Evolutionary conservation across 2,888 invertebrate genomes (phyloP), one percentile per base, ranked within the genome.

Genomic region (Masnerella sp.): DNA sequence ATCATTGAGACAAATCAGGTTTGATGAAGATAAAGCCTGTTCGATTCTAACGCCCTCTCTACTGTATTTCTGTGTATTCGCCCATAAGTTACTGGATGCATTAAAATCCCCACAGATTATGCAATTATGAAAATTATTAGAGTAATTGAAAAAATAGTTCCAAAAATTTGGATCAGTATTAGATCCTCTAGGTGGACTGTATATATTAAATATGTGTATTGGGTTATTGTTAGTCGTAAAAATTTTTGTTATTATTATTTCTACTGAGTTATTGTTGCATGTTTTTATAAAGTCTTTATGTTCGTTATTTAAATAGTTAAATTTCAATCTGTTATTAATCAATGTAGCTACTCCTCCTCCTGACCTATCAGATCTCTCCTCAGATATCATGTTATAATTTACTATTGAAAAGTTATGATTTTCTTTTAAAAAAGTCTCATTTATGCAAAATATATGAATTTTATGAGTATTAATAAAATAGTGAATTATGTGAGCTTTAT

Each of bases 51-150:
- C 12, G 0, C 65, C 65, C 38, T 65, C 65, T 17, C 11, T 36
- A 20, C 47, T 54, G 0, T 0, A 2, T 5, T 12, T 38, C n/a
- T 17, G 2, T 5, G n/a, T 2, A n/a, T 0, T 1, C 5, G 15
- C 7, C 54, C 54, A 65, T 2, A 15, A 0, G 1, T 17, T 5
- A 4, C 11, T 9, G 0, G n/a, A 5, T 2, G 54, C 65, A 9
- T 65, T 65, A n/a, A 54, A 54, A 30, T 65, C 65, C 5, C 54
- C 65, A 1, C 17, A 14, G 7, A 65, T 4, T 7, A 64, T 32
- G 7, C 17, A 4, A 9, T 64, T 45, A 22, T 34, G 25, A 0
- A 67, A 12, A 1, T 5, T 12, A 5, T 47, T 8, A 12, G 22
- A 40, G 5, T 20, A 54, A 9, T 36, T n/a, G 38, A 43, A 36